A percentile compares a stretch with the other conserved stretches of the same genome.
Evolutionary conservation across 2,797 vertebrate species (phyloP).

Genomic region (Paguma larvata): DNA sequence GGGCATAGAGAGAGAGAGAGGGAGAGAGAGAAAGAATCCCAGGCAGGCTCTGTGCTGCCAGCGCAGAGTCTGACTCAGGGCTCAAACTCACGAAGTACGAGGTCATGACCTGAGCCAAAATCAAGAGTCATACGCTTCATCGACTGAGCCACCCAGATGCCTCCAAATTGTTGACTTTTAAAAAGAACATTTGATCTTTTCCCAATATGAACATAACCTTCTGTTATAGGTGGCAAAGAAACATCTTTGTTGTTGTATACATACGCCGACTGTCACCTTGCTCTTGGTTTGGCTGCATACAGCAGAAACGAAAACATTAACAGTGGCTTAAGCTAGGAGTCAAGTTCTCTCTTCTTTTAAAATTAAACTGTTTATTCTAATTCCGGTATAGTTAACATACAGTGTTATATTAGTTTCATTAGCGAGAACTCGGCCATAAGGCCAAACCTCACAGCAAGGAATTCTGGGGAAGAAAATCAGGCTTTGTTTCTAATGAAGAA

Average conservation of each 20-base stretch:
- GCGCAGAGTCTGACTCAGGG: too few species aligned
- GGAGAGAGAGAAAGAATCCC: too few species aligned
- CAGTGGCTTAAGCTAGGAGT: slow-evolving; percentile 15
- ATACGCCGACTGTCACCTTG: slow-evolving; percentile 32
- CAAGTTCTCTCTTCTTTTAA: not conserved
- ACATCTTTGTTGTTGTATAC: not conserved
- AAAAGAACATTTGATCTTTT: slow-evolving; percentile 36
- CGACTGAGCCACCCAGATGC: too few species aligned
- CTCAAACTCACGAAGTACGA: too few species aligned
- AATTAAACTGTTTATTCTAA: not conserved
- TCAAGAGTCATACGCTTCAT: too few species aligned
- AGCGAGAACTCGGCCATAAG: slow-evolving; percentile 22
- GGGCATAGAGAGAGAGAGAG: too few species aligned
- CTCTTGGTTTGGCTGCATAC: slow-evolving; percentile 5
- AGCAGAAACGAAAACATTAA: slow-evolving; percentile 32
- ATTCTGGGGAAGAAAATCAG: slow-evolving; percentile 1
- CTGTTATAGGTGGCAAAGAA: slow-evolving; percentile 14
- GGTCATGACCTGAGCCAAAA: too few species aligned
- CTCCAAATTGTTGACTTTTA: not conserved
- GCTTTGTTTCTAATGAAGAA: slow-evolving; percentile 41
- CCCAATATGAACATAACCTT: slow-evolving; percentile 44
- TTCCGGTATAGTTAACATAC: not conserved
- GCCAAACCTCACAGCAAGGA: not conserved
- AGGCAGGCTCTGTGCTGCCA: too few species aligned
- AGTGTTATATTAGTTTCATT: not conserved